phyloP scores from a whole-genome alignment of 2,888 invertebrate genomes.

The Heterodera filipjevi region DNA sequence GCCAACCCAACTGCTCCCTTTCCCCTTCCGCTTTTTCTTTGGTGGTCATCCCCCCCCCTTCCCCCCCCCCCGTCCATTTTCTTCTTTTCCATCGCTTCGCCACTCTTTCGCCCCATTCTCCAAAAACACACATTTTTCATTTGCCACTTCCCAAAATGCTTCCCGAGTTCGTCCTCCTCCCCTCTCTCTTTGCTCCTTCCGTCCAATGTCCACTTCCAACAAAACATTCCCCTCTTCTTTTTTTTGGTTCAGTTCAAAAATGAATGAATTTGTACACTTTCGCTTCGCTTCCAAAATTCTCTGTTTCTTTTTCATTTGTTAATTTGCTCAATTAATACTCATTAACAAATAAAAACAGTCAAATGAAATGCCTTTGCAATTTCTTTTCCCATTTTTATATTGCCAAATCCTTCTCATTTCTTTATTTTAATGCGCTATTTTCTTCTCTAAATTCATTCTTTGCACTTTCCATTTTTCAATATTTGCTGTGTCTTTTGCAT shows the following conservation, averaged over 20 bases:
- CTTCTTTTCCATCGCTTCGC: not conserved
- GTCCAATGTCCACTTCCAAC: not conserved
- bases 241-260: not conserved
- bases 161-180: not conserved
- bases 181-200: not conserved
- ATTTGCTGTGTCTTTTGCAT: not conserved
- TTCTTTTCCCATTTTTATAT: not conserved
- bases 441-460: not conserved
- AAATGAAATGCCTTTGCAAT: not conserved
- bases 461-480: too few species aligned
- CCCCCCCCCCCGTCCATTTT: not conserved
- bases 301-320: not conserved
- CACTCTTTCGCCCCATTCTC: not conserved
- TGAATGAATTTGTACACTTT: not conserved
- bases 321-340: not conserved
- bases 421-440: not conserved
- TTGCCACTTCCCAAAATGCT: not conserved
- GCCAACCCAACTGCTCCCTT: not conserved
- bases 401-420: too few species aligned
- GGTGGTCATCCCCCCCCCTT: not conserved
- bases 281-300: not conserved
- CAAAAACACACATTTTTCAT: slow-evolving; percentile 10
- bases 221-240: not conserved
- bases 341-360: not conserved
- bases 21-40: not conserved